phyloP scores from a whole-genome alignment of 2,113 vertebrate genomes.

The Cranoglanis bouderius region DNA sequence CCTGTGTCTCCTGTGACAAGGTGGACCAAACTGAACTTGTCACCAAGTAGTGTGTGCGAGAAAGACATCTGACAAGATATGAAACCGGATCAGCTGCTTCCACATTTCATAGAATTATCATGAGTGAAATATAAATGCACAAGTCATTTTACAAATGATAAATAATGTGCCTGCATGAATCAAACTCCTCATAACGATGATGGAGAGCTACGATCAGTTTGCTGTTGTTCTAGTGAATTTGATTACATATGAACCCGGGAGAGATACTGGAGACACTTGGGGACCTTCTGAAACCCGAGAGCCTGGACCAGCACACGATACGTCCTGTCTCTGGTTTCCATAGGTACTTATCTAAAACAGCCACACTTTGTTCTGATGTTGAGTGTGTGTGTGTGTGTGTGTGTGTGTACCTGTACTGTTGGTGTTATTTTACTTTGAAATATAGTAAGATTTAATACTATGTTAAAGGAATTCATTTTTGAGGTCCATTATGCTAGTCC shows the following conservation, averaged over 20 bases:
- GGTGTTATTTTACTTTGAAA: no score
- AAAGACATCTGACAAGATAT: not conserved
- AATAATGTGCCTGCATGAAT: not conserved
- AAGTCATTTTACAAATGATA: not conserved
- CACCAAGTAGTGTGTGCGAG: not conserved
- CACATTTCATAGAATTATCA: not conserved
- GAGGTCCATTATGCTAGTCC: no score
- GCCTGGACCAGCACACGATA: constrained; percentile 41
- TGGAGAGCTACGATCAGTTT: not conserved
- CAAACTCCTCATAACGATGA: not conserved
- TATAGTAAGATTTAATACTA: no score
- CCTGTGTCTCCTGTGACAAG: not conserved
- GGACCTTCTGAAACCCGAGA: constrained; percentile 40
- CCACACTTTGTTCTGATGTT: constrained; percentile 46
- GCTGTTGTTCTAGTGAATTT: not conserved
- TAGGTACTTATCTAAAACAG: constrained; percentile 46
- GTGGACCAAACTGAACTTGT: not conserved
- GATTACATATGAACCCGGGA: not conserved
- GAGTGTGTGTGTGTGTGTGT: not conserved
- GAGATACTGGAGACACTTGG: constrained; percentile 21
- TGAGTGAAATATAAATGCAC: not conserved
- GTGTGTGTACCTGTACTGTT: no score
- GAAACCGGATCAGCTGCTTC: constrained; percentile 7
- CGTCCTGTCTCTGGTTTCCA: constrained; percentile 45
- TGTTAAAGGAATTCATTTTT: no score